phyloP scores from a whole-genome alignment of 2,888 invertebrate genomes.

The Caenorhabditis macrosperma region DNA sequence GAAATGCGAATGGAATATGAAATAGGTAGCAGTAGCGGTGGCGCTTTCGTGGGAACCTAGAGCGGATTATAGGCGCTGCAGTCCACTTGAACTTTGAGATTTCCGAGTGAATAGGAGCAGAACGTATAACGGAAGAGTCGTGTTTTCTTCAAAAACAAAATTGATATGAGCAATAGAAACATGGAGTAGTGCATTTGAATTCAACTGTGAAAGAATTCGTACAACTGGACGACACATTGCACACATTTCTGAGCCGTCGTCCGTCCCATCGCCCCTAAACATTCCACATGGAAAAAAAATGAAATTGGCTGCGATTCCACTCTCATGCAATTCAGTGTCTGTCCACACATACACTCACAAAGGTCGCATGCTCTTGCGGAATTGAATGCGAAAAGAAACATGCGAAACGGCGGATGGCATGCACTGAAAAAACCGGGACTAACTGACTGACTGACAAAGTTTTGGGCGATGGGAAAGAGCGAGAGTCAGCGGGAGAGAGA shows the following conservation, averaged over 20 bases:
- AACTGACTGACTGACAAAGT: constrained; percentile 5
- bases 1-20: neutral
- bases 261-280: neutral
- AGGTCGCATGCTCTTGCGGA: constrained; percentile 1
- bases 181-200: too few species aligned
- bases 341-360: constrained; percentile 4
- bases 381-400: constrained; percentile 4
- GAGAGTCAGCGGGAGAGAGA: constrained; percentile 16
- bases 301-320: constrained; percentile 44
- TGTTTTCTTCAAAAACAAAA: neutral
- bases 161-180: neutral
- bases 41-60: constrained; percentile 31
- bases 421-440: neutral
- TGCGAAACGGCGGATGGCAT: neutral
- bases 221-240: neutral
- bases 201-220: too few species aligned
- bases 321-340: constrained; percentile 12
- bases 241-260: neutral
- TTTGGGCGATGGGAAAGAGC: constrained; percentile 9
- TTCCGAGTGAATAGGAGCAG: constrained; percentile 21
- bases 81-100: constrained; percentile 48
- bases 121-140: neutral
- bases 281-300: constrained; percentile 1
- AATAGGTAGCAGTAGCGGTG: neutral
- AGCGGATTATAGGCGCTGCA: constrained; percentile 24